Evolutionary conservation across 2,797 vertebrate species (phyloP), one percentile per base, ranked within the genome.

Genomic region (Balearica regulorum): DNA sequence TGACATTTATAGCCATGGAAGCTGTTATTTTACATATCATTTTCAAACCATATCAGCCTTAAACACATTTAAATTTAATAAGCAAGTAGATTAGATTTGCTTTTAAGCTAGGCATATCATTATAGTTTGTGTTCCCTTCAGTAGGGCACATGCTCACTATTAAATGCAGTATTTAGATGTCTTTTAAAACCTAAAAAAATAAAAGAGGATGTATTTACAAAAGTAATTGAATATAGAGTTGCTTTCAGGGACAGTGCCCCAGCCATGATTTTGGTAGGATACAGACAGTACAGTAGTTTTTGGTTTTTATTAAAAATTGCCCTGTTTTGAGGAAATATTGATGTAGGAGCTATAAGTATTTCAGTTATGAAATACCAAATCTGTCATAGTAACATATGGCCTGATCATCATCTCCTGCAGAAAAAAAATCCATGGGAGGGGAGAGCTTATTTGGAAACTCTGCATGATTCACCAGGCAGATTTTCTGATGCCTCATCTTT

Each of bases 11-110:
- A 97, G 98, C 98, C 96, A 95, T 96, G 96, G 97, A 98, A 97
- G 97, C 97, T 97, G 98, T 98, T 98, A 98, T 97, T 98, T 98
- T 98, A 98, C 98, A 97, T 98, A 98, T 95, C 94, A 97, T 98
- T 98, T 98, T 98, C 97, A 97, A 98, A 97, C 97, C 96, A 13
- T 98, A 98, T 98, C 98, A 98, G 97, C 97, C 97, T 98, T 98
- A 98, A 98, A 98, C 98, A 98, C 98, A 98, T 98, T 98, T 98
- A 98, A 98, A 98, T 98, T 98, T 98, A 98, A 98, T 98, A 98
- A 98, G 98, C 97, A 98, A 98, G 97, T 97, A 98, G 98, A 98
- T 98, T 98, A 98, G 97, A 98, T 98, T 98, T 98, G 97, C 98
- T 98, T 98, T 98, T 98, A 98, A 98, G 98, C 98, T 95, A 96